Conservation (phyloP, 2,888 invertebrate species). For the Carterocephalus palaemon region DNA sequence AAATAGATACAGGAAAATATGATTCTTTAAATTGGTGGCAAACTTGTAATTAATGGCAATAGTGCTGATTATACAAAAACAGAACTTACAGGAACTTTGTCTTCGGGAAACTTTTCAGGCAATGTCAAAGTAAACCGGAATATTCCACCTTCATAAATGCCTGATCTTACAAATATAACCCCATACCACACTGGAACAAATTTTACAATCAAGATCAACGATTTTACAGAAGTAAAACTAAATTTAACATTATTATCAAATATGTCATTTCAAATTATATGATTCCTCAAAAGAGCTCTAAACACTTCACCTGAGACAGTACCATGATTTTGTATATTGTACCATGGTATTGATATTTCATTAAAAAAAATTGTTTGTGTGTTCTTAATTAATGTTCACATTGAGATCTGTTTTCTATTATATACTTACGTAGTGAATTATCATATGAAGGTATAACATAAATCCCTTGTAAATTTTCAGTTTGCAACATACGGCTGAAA, state of each 20-base stretch:
- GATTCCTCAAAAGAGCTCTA: no score
- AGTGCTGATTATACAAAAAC: no score
- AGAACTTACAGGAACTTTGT: slow-evolving; percentile 89
- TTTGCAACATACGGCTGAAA: slow-evolving; percentile 89
- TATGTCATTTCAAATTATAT: background rate
- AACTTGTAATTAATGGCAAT: no score
- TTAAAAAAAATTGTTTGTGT: no score
- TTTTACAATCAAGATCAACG: background rate
- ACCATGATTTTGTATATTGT: no score
- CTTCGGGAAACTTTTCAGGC: slow-evolving; percentile 93
- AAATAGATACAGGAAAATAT: no score
- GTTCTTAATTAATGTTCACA: no score
- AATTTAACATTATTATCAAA: slow-evolving; percentile 8
- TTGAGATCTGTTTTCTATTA: background rate
- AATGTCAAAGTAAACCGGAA: slow-evolving; percentile 93
- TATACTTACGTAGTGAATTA: slow-evolving; percentile 86
- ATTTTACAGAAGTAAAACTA: slow-evolving; percentile 5
- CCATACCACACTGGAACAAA: slow-evolving; percentile 91
- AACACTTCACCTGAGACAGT: no score
- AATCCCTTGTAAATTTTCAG: slow-evolving; percentile 91
- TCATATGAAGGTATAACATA: slow-evolving; percentile 95
- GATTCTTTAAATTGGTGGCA: no score
- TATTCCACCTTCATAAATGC: slow-evolving; percentile 92
- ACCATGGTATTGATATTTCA: no score
- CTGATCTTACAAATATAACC: slow-evolving; percentile 92